phyloP scores from a whole-genome alignment of 1,140 invertebrate genomes.

The Ganaspis sp. region DNA sequence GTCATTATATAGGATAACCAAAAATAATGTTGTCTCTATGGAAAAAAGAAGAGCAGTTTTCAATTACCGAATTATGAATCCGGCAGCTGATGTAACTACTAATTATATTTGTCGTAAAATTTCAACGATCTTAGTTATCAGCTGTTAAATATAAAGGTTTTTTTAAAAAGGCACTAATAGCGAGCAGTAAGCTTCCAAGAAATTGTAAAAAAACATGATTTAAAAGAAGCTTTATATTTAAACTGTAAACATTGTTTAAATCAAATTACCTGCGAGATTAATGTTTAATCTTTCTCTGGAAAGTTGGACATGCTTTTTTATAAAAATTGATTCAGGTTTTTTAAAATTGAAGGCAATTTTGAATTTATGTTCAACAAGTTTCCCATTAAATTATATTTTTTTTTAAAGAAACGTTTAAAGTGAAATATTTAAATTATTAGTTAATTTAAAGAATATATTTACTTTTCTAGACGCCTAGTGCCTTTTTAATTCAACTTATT shows the following conservation, averaged over 20 bases:
- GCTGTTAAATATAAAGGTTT: slow-evolving; percentile 31
- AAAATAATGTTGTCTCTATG: slow-evolving; percentile 45
- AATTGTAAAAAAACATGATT: background rate
- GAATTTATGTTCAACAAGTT: background rate
- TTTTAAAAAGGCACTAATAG: slow-evolving; percentile 37
- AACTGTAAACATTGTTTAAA: no score
- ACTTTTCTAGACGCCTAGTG: background rate
- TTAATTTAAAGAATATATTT: slow-evolving; percentile 35
- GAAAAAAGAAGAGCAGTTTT: slow-evolving; percentile 37
- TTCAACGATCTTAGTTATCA: slow-evolving; percentile 27
- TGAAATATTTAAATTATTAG: background rate
- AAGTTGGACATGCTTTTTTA: background rate
- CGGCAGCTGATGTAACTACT: slow-evolving; percentile 49
- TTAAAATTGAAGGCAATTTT: background rate
- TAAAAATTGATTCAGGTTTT: background rate
- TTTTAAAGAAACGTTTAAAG: no score
- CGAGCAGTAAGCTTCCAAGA: no score
- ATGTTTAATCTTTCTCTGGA: background rate
- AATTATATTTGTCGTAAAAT: slow-evolving; percentile 25
- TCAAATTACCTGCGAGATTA: no score
- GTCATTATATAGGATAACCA: slow-evolving; percentile 66
- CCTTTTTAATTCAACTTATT: background rate
- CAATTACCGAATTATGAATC: slow-evolving; percentile 49
- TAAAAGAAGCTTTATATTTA: no score
- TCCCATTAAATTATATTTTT: no score